Conservation (phyloP, 2,797 vertebrate genomes). For the Mionectes olivaceus region DNA sequence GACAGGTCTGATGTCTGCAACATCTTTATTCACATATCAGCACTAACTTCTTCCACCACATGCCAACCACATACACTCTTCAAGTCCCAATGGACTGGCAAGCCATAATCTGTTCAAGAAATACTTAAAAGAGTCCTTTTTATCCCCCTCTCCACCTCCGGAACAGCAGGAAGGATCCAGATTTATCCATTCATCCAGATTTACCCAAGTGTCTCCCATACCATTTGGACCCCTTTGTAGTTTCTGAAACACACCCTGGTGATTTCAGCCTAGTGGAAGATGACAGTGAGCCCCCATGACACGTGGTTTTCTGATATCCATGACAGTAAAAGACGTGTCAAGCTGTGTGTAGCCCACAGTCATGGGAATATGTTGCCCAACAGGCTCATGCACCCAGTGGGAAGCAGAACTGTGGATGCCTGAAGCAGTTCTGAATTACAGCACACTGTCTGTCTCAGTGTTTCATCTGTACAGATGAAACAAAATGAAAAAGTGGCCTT, state of each 20-base stretch:
- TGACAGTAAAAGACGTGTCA: background rate
- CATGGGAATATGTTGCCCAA: background rate
- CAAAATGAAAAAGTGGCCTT: background rate
- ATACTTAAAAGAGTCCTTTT: background rate
- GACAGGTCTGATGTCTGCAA: conserved; percentile 12
- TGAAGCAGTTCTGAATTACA: background rate
- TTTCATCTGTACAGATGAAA: conserved; percentile 31
- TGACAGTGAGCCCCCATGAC: background rate
- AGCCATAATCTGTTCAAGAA: background rate
- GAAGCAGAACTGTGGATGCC: background rate
- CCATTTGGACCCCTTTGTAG: background rate
- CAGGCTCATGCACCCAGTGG: background rate
- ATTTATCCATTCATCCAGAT: background rate
- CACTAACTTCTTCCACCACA: background rate
- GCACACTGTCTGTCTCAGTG: background rate
- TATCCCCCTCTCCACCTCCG: background rate
- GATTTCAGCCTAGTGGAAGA: background rate
- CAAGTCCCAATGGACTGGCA: background rate
- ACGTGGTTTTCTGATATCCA: background rate
- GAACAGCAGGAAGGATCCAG: background rate
- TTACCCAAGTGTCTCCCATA: background rate
- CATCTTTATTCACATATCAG: conserved; percentile 7
- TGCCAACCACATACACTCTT: background rate
- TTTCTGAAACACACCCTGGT: background rate
- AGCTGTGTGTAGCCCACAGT: background rate